These are phyloP conservation scores for Callimorpha dominula DNA, from an alignment of 2,888 invertebrate genomes.

Conservation along the genomic window DNA sequence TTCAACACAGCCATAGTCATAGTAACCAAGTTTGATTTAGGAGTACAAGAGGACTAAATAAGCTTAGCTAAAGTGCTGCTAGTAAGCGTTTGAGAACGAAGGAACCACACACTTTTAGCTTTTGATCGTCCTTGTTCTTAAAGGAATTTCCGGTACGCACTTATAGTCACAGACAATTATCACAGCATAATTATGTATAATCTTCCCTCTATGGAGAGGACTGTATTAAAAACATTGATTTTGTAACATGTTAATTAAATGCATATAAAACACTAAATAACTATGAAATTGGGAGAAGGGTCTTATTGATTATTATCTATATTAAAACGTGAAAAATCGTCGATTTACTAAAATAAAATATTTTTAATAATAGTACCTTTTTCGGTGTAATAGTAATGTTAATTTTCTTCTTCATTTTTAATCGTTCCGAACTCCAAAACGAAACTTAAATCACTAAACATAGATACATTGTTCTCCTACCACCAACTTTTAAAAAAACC, in stretches of 20 bases:
- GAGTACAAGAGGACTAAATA: background rate
- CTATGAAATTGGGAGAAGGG: too few species aligned
- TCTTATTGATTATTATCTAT: too few species aligned
- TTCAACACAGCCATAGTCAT: background rate
- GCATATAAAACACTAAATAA: too few species aligned
- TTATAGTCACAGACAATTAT: too few species aligned
- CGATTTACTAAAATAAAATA: background rate
- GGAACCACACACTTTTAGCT: background rate
- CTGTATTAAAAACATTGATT: too few species aligned
- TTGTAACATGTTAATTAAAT: too few species aligned
- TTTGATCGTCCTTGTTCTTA: background rate
- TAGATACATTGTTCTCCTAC: constrained; percentile 21
- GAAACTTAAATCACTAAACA: constrained; percentile 20
- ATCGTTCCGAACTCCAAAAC: constrained; percentile 2
- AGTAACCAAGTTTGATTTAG: background rate
- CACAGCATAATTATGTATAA: too few species aligned
- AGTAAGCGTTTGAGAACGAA: background rate
- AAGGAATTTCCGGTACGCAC: too few species aligned
- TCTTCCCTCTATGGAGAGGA: too few species aligned
- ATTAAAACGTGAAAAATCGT: background rate
- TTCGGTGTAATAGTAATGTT: constrained; percentile 56
- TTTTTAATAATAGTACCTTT: constrained; percentile 50
- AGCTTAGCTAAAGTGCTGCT: background rate
- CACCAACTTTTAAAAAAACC: constrained; percentile 17
- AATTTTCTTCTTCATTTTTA: constrained; percentile 62